A percentile compares a stretch with the other conserved stretches of the same genome.
phyloP scores from a whole-genome alignment of 2,797 vertebrate genomes.

The Todus mexicanus region DNA sequence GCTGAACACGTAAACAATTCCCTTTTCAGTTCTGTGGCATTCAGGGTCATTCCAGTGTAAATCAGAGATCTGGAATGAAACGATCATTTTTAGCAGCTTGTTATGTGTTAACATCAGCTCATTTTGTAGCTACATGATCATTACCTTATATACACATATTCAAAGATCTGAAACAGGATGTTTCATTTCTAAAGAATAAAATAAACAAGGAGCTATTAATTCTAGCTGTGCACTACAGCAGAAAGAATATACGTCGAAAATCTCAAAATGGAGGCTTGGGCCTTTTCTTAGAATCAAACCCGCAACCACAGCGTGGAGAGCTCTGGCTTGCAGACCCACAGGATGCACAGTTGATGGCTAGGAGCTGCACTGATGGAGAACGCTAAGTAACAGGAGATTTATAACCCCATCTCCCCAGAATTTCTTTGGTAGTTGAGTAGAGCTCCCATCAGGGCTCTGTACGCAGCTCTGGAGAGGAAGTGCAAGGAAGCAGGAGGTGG shows the following conservation, averaged over 20 bases:
- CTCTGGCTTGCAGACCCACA: not conserved
- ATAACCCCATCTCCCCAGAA: not conserved
- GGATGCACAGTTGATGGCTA: too few relatives aligned
- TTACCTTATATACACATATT: not conserved
- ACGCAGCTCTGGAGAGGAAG: not conserved
- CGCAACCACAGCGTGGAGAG: rapidly evolving
- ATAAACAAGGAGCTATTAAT: not conserved
- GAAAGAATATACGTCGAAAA: not conserved
- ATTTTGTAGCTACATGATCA: not conserved
- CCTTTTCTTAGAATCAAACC: not conserved
- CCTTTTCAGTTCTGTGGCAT: conserved; percentile 70
- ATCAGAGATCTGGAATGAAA: conserved; percentile 74
- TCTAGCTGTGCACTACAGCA: not conserved
- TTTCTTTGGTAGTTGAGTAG: not conserved
- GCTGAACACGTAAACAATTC: conserved; percentile 75
- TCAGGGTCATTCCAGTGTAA: conserved; percentile 77
- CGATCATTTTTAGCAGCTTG: not conserved
- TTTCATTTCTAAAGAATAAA: not conserved
- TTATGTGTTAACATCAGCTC: not conserved
- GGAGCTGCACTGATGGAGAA: not conserved
- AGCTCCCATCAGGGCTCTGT: not conserved
- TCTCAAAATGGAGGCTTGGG: rapidly evolving
- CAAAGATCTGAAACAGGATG: not conserved
- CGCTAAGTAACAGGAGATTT: not conserved
- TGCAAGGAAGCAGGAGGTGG: too few relatives aligned